phyloP scores from a whole-genome alignment of 2,113 vertebrate genomes.

The Poeciliopsis retropinna region DNA sequence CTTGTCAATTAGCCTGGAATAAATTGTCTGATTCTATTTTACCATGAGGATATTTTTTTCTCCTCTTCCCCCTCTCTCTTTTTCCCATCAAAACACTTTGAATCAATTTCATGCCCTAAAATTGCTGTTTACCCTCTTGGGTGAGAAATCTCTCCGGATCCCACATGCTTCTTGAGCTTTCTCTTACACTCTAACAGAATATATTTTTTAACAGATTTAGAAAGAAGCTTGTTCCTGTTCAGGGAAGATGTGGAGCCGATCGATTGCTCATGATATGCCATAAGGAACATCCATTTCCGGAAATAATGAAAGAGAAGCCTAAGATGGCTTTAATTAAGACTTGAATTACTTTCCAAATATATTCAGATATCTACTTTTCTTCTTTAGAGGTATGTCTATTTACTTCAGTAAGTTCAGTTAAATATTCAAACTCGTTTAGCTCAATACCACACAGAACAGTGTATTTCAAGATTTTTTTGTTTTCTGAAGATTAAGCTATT shows the following conservation, averaged over 20 bases:
- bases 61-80: slow-evolving; percentile 35
- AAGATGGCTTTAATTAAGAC: too few species aligned
- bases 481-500: too few species aligned
- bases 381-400: too few species aligned
- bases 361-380: too few species aligned
- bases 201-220: slow-evolving; percentile 8
- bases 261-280: slow-evolving; percentile 31
- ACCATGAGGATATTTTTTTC: slow-evolving; percentile 30
- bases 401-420: too few species aligned
- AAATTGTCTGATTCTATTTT: slow-evolving; percentile 41
- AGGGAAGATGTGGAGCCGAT: slow-evolving; percentile 19
- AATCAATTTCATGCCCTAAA: slow-evolving; percentile 79
- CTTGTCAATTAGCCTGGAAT: slow-evolving; percentile 39
- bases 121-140: slow-evolving; percentile 77
- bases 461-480: too few species aligned
- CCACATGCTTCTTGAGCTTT: slow-evolving; percentile 52
- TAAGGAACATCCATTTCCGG: slow-evolving; percentile 26
- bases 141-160: slow-evolving; percentile 71
- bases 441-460: too few species aligned
- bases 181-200: slow-evolving; percentile 14
- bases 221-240: slow-evolving; percentile 35
- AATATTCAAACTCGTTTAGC: too few species aligned
- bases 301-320: slow-evolving; percentile 4
- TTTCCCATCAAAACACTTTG: slow-evolving; percentile 65
- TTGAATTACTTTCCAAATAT: too few species aligned